phyloP scores from a whole-genome alignment of 2,113 vertebrate genomes.

The Eidolon helvum region DNA sequence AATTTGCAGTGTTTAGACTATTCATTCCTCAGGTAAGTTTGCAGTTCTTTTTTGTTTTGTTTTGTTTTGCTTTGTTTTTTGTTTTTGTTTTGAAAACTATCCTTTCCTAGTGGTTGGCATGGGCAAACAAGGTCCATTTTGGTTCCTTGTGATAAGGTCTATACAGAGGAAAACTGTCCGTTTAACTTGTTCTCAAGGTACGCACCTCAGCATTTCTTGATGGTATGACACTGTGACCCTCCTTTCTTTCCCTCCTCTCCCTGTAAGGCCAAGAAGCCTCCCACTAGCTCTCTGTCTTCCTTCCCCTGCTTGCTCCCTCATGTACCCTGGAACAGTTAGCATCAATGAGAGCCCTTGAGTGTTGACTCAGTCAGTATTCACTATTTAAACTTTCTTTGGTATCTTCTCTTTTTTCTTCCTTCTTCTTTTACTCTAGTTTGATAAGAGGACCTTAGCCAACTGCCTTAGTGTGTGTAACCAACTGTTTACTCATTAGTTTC shows the following conservation, averaged over 20 bases:
- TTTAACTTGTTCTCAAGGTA: not conserved
- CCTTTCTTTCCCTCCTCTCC: not conserved
- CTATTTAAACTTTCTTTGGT: not conserved
- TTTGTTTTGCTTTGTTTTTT: too few relatives aligned
- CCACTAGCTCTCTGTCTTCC: fast-evolving
- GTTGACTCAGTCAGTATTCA: not conserved
- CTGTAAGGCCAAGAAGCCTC: not conserved
- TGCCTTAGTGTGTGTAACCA: not conserved
- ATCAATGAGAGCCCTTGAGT: not conserved
- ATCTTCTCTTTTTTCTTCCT: not conserved
- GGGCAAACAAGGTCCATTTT: not conserved
- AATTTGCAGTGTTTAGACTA: not conserved
- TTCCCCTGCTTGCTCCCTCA: fast-evolving
- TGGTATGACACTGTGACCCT: not conserved
- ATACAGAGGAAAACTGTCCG: not conserved
- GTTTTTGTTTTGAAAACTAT: not conserved
- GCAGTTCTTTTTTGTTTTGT: not conserved
- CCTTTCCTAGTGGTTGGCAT: not conserved
- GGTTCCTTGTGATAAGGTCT: not conserved
- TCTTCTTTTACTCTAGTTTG: not conserved
- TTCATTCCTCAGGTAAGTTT: not conserved
- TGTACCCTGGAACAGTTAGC: not conserved
- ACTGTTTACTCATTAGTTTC: not conserved
- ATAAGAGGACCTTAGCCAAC: not conserved
- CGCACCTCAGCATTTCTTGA: too few relatives aligned